Percentiles rank a stretch among this genome's conserved stretches.
These are phyloP conservation scores for Australoheros facetus DNA, from an alignment of 2,797 vertebrate genomes.

Conservation along the genomic window DNA sequence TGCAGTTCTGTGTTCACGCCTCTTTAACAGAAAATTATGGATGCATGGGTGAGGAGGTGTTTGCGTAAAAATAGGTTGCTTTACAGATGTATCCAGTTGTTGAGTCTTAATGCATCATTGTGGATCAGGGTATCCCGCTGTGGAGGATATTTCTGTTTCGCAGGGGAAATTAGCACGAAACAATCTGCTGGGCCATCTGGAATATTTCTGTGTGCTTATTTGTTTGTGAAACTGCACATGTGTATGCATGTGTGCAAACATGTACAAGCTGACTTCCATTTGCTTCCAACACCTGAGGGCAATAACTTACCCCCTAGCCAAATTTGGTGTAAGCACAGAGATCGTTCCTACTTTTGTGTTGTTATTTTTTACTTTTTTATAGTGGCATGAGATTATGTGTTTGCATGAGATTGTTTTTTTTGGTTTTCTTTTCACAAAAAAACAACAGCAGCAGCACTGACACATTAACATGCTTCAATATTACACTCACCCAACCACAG, in stretches of 20 bases:
- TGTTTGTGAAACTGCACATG: constrained; percentile 48
- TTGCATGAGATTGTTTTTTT: not conserved
- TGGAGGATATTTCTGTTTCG: constrained; percentile 52
- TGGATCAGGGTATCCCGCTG: constrained; percentile 6
- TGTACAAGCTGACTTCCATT: constrained; percentile 30
- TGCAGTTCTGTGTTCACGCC: not conserved
- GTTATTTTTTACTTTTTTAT: not conserved
- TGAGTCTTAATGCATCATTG: constrained; percentile 4
- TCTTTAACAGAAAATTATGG: constrained; percentile 12
- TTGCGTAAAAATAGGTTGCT: constrained; percentile 25
- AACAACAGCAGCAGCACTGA: not conserved
- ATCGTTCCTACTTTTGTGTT: not conserved
- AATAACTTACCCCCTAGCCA: constrained; percentile 36
- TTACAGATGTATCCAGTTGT: constrained; percentile 17
- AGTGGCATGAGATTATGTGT: not conserved
- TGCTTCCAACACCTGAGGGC: constrained; percentile 48
- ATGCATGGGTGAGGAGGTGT: constrained; percentile 7
- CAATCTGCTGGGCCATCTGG: constrained; percentile 70
- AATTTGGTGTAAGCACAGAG: constrained; percentile 22
- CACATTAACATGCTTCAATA: not conserved
- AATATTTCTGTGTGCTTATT: constrained; percentile 42
- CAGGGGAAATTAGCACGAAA: constrained; percentile 60
- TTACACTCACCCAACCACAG: not conserved
- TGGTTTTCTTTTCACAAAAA: too few relatives aligned
- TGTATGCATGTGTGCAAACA: constrained; percentile 49